phyloP scores from a whole-genome alignment of 2,888 invertebrate genomes.

The Ophion slaviceki region DNA sequence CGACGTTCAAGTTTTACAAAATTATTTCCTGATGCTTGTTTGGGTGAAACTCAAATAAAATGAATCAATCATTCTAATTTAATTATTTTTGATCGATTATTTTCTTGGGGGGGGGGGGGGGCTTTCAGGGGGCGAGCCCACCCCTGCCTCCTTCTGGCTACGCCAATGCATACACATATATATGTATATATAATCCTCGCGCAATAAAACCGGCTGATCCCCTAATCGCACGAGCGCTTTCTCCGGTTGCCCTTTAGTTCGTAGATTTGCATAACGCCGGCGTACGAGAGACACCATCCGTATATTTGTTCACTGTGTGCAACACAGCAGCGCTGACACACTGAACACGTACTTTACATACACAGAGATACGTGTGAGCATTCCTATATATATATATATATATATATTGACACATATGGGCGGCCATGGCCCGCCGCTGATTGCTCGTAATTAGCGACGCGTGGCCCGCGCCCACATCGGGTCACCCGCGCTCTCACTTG shows the following conservation, averaged over 20 bases:
- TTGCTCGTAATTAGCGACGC: slow-evolving; percentile 82
- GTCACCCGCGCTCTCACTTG: slow-evolving; percentile 71
- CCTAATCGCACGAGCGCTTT: slow-evolving; percentile 75
- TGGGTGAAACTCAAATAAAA: too few relatives aligned
- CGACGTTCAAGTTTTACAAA: too few relatives aligned
- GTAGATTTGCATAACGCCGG: slow-evolving; percentile 78
- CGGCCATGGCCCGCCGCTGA: slow-evolving; percentile 71
- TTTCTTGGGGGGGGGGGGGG: too few relatives aligned
- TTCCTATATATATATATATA: not conserved
- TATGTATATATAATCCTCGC: slow-evolving; percentile 33
- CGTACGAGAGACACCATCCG: slow-evolving; percentile 47
- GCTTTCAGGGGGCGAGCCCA: too few relatives aligned
- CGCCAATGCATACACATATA: not conserved
- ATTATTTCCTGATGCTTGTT: too few relatives aligned
- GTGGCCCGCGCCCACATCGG: slow-evolving; percentile 80
- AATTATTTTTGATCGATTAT: too few relatives aligned
- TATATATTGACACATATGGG: slow-evolving; percentile 5
- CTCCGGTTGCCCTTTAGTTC: slow-evolving; percentile 75
- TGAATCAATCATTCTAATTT: too few relatives aligned
- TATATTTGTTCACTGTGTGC: slow-evolving; percentile 36
- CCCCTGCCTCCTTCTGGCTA: too few relatives aligned
- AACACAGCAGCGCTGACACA: slow-evolving; percentile 33
- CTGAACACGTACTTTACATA: slow-evolving; percentile 1
- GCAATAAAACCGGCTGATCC: slow-evolving; percentile 74
- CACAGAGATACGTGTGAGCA: not conserved